Evolutionary conservation across 2,113 vertebrate genomes (phyloP), one percentile per base, ranked within the genome.

Genomic region (Willisornis vidua): DNA sequence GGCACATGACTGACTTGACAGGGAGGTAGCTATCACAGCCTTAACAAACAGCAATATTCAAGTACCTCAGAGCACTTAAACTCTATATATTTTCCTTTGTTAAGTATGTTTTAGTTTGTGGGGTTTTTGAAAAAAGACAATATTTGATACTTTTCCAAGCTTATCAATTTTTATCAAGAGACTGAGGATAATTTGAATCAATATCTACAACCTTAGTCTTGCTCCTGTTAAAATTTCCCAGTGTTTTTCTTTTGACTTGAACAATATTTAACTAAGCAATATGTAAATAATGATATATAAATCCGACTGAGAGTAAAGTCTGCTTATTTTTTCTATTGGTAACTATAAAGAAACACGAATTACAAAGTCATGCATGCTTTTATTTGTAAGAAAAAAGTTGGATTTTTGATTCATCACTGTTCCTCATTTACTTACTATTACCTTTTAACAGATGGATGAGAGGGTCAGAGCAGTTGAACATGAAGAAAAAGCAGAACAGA

Each of bases 121-220:
- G 43, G 35, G 17, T 57, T 61, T 75, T 92, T 86, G 39, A 93
- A 55, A 55, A 37, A 83, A 72, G 25, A 90, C 19, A 9, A 33
- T 43, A 90, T 93, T 84, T 91, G 90, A 31, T 35, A 37, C 14
- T 74, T 92, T 55, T 79, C 37, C 71, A 48, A 74, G 33, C 17
- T 89, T 35, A 76, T 77, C 73, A 76, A 46, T 85, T 93, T 97
- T 93, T 95, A 41, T 87, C 74, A 91, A 70, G 54, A 88, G 46
- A 89, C 65, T 83, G n/a, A 77, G 83, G 72, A 58, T 82, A 46
- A 80, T 73, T 63, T 90, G 86, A 61, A 68, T 26, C 57, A 70
- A 28, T 82, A 31, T 33, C 28, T 76, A 43, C 79, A 33, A 65
- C 17, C 10, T 78, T 43, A 51, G 24, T 45, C 33, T 37, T 58